Evolutionary conservation across 2,888 invertebrate species (phyloP).

Genomic region (Apoda limacodes): DNA sequence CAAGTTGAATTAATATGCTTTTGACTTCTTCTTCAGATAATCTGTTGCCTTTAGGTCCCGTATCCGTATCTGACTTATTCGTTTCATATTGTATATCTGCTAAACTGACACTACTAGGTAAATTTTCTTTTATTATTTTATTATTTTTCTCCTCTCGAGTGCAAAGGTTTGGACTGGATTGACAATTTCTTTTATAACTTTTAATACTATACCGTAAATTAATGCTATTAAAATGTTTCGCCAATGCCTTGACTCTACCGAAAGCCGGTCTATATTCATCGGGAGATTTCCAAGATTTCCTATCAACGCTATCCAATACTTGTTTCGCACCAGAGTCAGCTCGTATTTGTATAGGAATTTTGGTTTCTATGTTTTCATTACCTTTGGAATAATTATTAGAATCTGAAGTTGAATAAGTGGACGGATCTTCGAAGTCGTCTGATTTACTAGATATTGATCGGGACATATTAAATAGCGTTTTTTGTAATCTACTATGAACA

Average conservation of each 20-base stretch:
- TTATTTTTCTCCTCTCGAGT: slow-evolving; percentile 30
- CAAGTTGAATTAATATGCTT: slow-evolving; percentile 56
- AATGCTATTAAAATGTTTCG: slow-evolving; percentile 75
- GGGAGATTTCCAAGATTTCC: slow-evolving; percentile 77
- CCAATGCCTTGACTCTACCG: slow-evolving; percentile 77
- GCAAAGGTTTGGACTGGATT: slow-evolving; percentile 59
- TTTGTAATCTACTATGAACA: slow-evolving; percentile 43
- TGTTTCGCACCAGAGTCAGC: slow-evolving; percentile 39
- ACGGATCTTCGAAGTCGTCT: slow-evolving; percentile 46
- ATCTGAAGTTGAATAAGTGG: slow-evolving; percentile 46
- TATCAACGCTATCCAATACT: slow-evolving; percentile 45
- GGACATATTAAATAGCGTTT: slow-evolving; percentile 43
- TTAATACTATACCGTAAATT: slow-evolving; percentile 53
- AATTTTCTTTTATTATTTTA: slow-evolving; percentile 28
- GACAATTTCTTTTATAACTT: slow-evolving; percentile 53
- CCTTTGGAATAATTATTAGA: slow-evolving; percentile 37
- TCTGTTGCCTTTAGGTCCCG: slow-evolving; percentile 37
- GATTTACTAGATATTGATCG: slow-evolving; percentile 46
- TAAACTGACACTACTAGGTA: slow-evolving; percentile 50
- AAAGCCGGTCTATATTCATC: slow-evolving; percentile 76
- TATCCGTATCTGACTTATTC: slow-evolving; percentile 38
- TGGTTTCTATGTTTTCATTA: slow-evolving; percentile 21
- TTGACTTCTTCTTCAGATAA: slow-evolving; percentile 57
- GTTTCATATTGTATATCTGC: slow-evolving; percentile 53
- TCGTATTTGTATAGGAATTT: slow-evolving; percentile 25